phyloP scores from a whole-genome alignment of 2,113 vertebrate genomes.

The Calidris pygmaea region DNA sequence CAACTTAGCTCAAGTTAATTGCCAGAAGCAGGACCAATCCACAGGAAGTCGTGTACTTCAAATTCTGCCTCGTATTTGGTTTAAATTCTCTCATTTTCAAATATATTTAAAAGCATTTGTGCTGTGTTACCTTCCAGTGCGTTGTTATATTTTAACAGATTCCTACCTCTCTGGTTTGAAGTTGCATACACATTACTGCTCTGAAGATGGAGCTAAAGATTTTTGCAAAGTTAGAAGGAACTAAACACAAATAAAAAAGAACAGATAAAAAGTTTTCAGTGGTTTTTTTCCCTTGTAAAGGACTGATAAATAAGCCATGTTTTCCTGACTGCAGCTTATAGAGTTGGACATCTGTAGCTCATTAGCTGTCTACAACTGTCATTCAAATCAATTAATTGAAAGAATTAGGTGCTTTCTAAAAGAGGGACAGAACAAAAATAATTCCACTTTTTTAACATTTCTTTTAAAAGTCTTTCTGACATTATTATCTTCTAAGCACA shows the following conservation, averaged over 20 bases:
- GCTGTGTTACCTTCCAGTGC: neutral
- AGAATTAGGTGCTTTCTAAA: constrained; percentile 46
- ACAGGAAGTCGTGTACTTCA: neutral
- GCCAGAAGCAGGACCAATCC: neutral
- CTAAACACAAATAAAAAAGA: constrained; percentile 5
- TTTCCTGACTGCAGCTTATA: constrained; percentile 27
- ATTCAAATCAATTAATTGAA: constrained; percentile 62
- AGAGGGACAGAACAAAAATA: constrained; percentile 23
- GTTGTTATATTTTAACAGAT: neutral
- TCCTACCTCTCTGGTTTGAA: neutral
- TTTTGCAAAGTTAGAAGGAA: constrained; percentile 50
- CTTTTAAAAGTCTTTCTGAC: constrained; percentile 5
- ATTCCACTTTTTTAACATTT: neutral
- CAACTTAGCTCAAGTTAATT: neutral
- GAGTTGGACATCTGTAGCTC: constrained; percentile 60
- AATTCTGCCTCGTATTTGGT: neutral
- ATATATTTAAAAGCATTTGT: neutral
- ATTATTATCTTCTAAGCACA: neutral
- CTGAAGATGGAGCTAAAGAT: constrained; percentile 78
- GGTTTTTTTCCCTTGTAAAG: neutral
- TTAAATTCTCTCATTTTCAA: neutral
- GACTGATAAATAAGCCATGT: constrained; percentile 37
- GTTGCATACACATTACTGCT: constrained; percentile 32
- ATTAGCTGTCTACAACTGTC: constrained; percentile 47
- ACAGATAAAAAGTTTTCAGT: neutral